These are phyloP conservation scores for Hipposideros larvatus DNA, from an alignment of 2,797 vertebrate genomes.

Conservation along the genomic window DNA sequence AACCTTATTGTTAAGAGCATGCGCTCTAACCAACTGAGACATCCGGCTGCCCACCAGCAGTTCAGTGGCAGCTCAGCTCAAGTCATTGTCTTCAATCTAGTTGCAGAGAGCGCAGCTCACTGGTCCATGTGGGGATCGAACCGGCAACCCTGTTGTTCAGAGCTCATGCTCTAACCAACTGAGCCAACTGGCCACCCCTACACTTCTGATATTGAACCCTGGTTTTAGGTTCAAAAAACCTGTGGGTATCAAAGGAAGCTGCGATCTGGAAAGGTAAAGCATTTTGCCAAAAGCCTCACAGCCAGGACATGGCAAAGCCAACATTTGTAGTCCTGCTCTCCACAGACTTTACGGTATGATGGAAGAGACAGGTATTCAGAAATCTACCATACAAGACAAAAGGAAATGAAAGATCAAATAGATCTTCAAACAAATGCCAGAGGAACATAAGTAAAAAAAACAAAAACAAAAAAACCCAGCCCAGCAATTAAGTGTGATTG, in stretches of 20 bases:
- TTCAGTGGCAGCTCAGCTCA: too few species aligned
- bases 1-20: too few species aligned
- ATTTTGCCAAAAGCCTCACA: background rate
- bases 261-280: background rate
- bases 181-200: background rate
- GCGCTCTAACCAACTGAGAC: too few species aligned
- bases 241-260: background rate
- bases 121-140: too few species aligned
- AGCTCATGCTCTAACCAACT: too few species aligned
- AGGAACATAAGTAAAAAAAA: background rate
- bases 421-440: conserved; percentile 13
- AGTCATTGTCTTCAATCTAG: too few species aligned
- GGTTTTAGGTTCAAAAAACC: background rate
- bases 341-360: background rate
- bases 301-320: background rate
- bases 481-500: background rate
- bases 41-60: too few species aligned
- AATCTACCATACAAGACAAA: background rate
- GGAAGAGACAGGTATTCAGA: background rate
- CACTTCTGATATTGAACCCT: background rate
- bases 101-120: too few species aligned
- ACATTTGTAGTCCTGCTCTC: background rate
- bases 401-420: conserved; percentile 18
- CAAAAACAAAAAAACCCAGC: background rate
- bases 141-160: too few species aligned